Evolutionary conservation across 2,113 vertebrate genomes (phyloP), one percentile per base, ranked within the genome.

Genomic region (Poeciliopsis retropinna): DNA sequence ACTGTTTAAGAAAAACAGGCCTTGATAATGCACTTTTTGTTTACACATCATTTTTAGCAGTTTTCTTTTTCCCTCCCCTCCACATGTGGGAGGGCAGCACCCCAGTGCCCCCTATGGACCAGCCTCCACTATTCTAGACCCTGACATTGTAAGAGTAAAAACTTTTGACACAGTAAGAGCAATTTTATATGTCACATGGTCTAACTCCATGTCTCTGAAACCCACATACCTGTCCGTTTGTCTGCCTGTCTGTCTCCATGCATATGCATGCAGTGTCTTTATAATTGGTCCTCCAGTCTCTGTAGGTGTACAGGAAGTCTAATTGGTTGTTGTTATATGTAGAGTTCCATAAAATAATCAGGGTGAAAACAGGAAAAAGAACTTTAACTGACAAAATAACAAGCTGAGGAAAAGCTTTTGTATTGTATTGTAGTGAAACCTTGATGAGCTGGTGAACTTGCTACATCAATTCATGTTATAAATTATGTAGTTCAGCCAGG

Each of bases 251-350:
- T 3, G 34, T 37, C 34, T 37, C 10, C 34, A 37, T 37, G 34
- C 57, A 12, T 39, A 34, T 72, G 51, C 8, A 57, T 41, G 15
- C 39, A 41, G 14, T 44, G 44, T 75, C 71, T 60, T 27, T 81
- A 7, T 79, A 80, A 85, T 78, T 82, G 68, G 25, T 60, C 77
- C 63, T 80, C n/a, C 63, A 41, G 69, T 66, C 75, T 83, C 68
- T 83, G 73, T 75, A 37, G 8, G 22, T 70, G 60, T 73, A n/a
- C 64, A 64, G 12, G 19, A 54, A 37, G 60, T 6, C 32, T 80
- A 73, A 84, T 78, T 84, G 79, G 81, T 67, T 75, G 68, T 69
- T 76, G 76, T 76, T 78, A 63, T 77, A 67, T 73, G 63, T 37
- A 60, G 47, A 51, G 34, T 79, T 37, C 15, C 47, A 77, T 57